Evolutionary conservation across 1,140 invertebrate species (phyloP).

Genomic region (Calosoma granatense): DNA sequence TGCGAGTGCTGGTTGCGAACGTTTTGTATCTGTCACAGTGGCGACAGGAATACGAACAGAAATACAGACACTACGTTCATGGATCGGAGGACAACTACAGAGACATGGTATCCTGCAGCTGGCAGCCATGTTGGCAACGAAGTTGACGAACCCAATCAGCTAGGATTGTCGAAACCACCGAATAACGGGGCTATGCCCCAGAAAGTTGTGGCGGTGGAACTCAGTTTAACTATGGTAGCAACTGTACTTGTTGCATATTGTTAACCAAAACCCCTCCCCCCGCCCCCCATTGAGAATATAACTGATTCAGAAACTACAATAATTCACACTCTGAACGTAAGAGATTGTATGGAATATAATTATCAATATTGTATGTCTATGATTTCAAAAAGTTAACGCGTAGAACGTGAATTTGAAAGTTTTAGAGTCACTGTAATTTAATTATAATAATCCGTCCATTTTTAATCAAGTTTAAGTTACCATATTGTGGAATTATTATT

Average conservation of each 20-base stretch:
- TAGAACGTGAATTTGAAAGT: no score
- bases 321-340: no score
- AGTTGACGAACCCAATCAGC: slow-evolving; percentile 49
- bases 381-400: no score
- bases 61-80: not conserved
- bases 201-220: not conserved
- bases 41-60: not conserved
- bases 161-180: slow-evolving; percentile 37
- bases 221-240: not conserved
- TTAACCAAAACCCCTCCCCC: not conserved
- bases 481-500: no score
- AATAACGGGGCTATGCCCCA: slow-evolving; percentile 16
- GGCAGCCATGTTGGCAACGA: slow-evolving; percentile 42
- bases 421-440: no score
- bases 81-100: slow-evolving; percentile 28
- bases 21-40: not conserved
- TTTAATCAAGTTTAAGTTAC: no score
- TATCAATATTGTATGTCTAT: no score
- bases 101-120: slow-evolving; percentile 41
- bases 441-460: no score
- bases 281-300: not conserved
- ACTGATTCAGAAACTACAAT: no score
- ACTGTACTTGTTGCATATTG: not conserved
- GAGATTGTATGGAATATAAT: no score
- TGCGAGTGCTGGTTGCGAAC: no score